Evolutionary conservation across 2,797 vertebrate species (phyloP), one percentile per base, ranked within the genome.

Genomic region (Apogon hyalosoma): DNA sequence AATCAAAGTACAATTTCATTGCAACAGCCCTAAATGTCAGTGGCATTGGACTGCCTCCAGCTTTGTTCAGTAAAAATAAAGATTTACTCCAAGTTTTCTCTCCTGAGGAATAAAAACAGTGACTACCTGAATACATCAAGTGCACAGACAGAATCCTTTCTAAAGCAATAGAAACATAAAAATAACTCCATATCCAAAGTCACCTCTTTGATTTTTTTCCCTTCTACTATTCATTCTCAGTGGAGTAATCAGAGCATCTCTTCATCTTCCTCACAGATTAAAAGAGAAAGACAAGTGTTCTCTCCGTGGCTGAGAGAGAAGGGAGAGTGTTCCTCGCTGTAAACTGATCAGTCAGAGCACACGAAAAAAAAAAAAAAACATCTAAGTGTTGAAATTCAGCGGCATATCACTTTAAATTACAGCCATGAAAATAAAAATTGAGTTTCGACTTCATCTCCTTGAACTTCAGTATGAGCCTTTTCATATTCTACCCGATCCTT

Each of bases 401-500:
- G 0, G 43, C 12, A 63, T 24, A 73, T 74, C 46, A 40, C 80
- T 79, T 80, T 74, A 83, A 77, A 85, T 82, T 79, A 86, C 64
- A 59, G 72, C 55, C 55, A 66, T 69, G 74, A 59, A 84, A 80
- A 84, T 75, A 77, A 80, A 73, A 85, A 77, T 61, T 49, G 48
- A 74, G 58, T 76, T 81, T 75, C 69, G 73, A 86, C 75, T 87
- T 79, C 66, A 80, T 82, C 77, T 83, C 79, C 82, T 87, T 85
- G 70, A 87, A 86, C 76, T 80, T 77, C 70, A 75, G 73, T 77
- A 61, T 47, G 50, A 83, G 77, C 66, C 77, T 82, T 87, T 89
- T 87, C 68, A 83, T 81, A 83, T 87, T 79, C 69, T 31, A 43
- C 53, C 53, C 46, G 46, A 83, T 63, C 39, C 58, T 36, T 24